Evolutionary conservation across 2,888 invertebrate species (phyloP).

Genomic region (Tipula vernalis): DNA sequence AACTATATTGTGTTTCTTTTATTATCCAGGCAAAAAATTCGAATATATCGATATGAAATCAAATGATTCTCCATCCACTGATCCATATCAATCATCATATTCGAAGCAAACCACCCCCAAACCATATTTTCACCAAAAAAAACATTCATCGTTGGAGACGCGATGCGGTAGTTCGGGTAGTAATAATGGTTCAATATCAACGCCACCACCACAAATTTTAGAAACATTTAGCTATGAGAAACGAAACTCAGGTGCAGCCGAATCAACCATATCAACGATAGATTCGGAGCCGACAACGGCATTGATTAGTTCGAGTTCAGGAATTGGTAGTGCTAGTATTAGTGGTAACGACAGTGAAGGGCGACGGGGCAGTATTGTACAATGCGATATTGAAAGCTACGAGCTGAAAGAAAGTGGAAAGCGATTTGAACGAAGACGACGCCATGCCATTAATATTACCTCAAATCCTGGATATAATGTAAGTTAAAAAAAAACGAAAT

Average conservation of each 20-base stretch:
- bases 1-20: neutral
- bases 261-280: conserved; percentile 8
- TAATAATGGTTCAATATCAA: conserved; percentile 5
- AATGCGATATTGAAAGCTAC: neutral
- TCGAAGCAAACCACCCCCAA: neutral
- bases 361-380: neutral
- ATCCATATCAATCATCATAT: neutral
- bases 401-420: neutral
- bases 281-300: neutral
- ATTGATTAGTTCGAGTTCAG: neutral
- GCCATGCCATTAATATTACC: conserved; percentile 36
- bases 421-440: conserved; percentile 19
- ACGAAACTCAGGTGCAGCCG: conserved; percentile 1
- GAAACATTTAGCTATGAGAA: conserved; percentile 8
- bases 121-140: neutral
- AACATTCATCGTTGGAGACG: neutral
- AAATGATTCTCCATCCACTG: neutral
- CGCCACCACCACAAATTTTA: conserved; percentile 7
- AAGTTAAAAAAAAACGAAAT: neutral
- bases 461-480: conserved; percentile 36
- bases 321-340: neutral
- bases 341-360: neutral
- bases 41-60: conserved; percentile 19
- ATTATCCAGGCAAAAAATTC: conserved; percentile 24
- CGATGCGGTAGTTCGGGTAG: neutral